phyloP scores from a whole-genome alignment of 2,888 invertebrate genomes.

The Arctia plantaginis region DNA sequence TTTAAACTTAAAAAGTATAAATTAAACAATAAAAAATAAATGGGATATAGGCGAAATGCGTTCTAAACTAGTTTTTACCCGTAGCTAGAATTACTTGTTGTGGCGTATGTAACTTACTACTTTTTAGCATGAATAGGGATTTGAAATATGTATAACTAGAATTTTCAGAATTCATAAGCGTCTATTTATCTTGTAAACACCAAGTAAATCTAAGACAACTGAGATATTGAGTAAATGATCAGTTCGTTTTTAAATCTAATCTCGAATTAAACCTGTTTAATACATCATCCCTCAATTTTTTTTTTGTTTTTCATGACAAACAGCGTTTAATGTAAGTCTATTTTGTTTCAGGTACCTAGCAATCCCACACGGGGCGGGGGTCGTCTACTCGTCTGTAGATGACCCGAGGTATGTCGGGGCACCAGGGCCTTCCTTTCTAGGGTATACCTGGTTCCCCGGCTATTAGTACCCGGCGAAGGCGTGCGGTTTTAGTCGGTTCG shows the following conservation, averaged over 20 bases:
- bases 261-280: too few species aligned
- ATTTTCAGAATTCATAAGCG: neutral
- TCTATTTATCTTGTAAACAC: neutral
- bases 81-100: neutral
- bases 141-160: neutral
- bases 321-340: slow-evolving; percentile 29
- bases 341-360: slow-evolving; percentile 58
- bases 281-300: too few species aligned
- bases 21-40: neutral
- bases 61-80: neutral
- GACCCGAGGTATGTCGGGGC: too few species aligned
- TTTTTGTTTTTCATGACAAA: slow-evolving; percentile 8
- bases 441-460: too few species aligned
- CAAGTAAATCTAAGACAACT: neutral
- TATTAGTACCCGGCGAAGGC: too few species aligned
- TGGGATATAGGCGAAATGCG: neutral
- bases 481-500: too few species aligned
- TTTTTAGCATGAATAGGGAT: neutral
- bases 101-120: neutral
- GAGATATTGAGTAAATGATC: too few species aligned
- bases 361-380: too few species aligned
- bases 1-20: neutral
- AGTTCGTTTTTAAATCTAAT: neutral
- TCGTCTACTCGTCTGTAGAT: too few species aligned
- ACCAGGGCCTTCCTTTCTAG: too few species aligned